Evolutionary conservation across 2,888 invertebrate species (phyloP), one percentile per base, ranked within the genome.

Genomic region (Venustoraphidia nigricollis): DNA sequence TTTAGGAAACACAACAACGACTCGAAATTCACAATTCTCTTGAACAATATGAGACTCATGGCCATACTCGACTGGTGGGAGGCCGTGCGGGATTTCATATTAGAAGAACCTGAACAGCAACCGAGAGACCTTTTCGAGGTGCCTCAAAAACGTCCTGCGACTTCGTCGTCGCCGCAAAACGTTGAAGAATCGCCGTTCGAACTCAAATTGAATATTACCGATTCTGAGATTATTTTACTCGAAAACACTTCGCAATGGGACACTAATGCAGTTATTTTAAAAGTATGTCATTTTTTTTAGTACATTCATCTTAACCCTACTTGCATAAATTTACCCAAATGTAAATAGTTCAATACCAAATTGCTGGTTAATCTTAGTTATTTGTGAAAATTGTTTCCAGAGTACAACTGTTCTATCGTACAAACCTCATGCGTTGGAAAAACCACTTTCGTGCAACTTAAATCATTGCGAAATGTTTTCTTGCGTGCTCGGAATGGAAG

Each of bases 41-140:
- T 96, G 47, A 94, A 95, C 69, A 92, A 92, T 64, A 94, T 95
- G 92, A 75, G 94, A 38, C 69, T 96, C 49, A 91, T 95, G 78
- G 88, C 90, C 1, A 83, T 95, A 53, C 73, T 94, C 57, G 93
- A 94, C 67, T 96, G 94, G 90, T 85, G 94, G 79, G 83, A 91
- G 64, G 77, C 82, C 8, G 79, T 89, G 1, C 72, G 79, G 56
- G 83, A 87, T 60, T 95, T 91, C 66, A 71, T 95, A 46, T 71
- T 80, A 55, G 49, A 50, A 62, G 76, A 66, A 48, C 60, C 62
- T 36, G 62, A 61, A 8, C 58, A 71, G 62, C 49, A 52, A 66
- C 51, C 64, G 58, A 51, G 66, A 66, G 47, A 52, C 49, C 47
- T 50, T 43, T 39, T 42, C 4, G 56, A 58, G 27, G 52, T 56